Base-by-base conservation (phyloP, 2,113 vertebrate species). In the Anoura caudifer region DNA sequence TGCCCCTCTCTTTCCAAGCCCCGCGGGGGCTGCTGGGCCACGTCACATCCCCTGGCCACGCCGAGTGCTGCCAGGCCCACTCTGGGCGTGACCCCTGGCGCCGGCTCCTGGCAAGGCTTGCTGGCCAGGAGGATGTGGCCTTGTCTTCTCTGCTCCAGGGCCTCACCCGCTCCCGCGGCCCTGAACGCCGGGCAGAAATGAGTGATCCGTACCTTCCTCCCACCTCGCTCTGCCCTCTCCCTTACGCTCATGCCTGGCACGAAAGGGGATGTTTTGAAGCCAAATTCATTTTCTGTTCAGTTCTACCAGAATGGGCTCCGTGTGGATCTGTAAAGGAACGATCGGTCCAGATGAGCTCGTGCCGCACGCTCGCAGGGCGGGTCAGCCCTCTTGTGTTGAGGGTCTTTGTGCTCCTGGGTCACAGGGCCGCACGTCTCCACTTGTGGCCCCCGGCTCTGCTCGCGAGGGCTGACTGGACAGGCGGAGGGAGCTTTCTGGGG, bases 221-320 rank as follows among this genome's bases (percentile, higher is more conserved):
- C 82, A 95, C 52, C 84, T 87, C 84, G 77, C 26, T 63, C 81
- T 56, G 67, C 12, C 63, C 54, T 93, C 87, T 92, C 63, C 94
- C 89, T 81, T 63, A 76, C 81, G 67, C 13, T 22, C 67, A 82
- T 11, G 92, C 16, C 87, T 45, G 52, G 91, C 22, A 87, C 92
- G 80, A 91, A 80, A 41, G 24, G 54, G 26, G 72, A 70, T 31
- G 1, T 5, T 5, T 90, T 38, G 14, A 94, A 43, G 3, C 45
- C n/a, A 69, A 15, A 45, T 94, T 89, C 7, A 0, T 65, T 89
- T 52, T 80, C 50, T 85, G 19, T 47, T 92, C 43, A 70, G 12
- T 59, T 87, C 43, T 79, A 36, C 41, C 31, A 4, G 73, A 79
- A 63, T 85, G 22, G 61, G 24, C 12, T 90, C 69, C 83, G 83